A percentile compares a stretch with the other conserved stretches of the same genome.
Conservation (phyloP, 1,140 invertebrate species). For the Brachionus asplanchnoidis region DNA sequence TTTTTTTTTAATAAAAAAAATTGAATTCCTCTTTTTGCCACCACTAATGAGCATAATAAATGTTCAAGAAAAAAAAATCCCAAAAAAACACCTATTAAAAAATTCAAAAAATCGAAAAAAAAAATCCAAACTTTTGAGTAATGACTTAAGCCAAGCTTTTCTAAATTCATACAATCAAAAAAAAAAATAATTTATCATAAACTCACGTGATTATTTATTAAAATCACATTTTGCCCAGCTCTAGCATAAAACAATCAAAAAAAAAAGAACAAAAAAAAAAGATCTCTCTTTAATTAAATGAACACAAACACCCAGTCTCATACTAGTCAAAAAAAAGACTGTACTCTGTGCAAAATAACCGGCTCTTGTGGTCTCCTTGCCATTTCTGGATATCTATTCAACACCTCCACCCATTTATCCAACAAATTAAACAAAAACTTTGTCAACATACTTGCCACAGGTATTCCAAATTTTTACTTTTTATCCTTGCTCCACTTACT, state of each 20-base stretch:
- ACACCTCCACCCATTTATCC: neutral
- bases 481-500: neutral
- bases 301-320: neutral
- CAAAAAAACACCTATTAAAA: too few species aligned
- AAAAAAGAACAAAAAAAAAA: neutral
- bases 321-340: conserved; percentile 19
- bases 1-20: too few species aligned
- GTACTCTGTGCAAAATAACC: conserved; percentile 22
- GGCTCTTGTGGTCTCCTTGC: neutral
- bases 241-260: neutral
- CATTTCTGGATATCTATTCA: conserved; percentile 29
- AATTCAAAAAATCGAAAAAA: too few species aligned
- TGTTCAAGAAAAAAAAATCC: too few species aligned
- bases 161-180: neutral
- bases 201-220: neutral
- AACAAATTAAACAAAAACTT: conserved; percentile 1
- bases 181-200: neutral
- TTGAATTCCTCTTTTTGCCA: too few species aligned
- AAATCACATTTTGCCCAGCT: neutral
- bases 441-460: neutral
- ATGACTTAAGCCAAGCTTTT: neutral
- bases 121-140: neutral
- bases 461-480: neutral
- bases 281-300: neutral
- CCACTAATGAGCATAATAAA: too few species aligned